phyloP scores from a whole-genome alignment of 1,140 invertebrate species.

The Melanaphis sacchari region DNA sequence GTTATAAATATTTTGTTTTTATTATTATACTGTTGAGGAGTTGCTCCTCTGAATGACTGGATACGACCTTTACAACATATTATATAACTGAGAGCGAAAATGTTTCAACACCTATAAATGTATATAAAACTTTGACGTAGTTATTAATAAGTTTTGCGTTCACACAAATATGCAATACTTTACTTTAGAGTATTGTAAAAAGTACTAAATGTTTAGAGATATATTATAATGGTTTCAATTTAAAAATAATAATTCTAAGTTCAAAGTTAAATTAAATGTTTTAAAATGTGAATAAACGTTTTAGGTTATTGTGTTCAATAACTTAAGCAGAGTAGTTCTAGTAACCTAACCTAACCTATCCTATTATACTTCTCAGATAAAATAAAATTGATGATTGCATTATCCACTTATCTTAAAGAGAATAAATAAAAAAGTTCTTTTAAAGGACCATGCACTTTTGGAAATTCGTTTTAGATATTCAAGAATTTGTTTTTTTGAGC shows the following conservation, averaged over 20 bases:
- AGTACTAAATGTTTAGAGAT: neutral
- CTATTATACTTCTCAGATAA: neutral
- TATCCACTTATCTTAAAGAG: neutral
- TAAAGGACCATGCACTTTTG: neutral
- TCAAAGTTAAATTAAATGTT: neutral
- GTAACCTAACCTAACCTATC: too few species aligned
- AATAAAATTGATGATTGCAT: neutral
- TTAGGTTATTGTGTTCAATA: neutral
- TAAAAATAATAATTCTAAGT: neutral
- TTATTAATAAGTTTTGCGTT: neutral
- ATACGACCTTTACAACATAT: neutral
- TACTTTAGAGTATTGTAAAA: neutral
- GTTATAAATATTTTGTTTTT: neutral
- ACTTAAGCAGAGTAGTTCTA: neutral
- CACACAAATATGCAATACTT: neutral
- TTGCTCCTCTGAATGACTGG: neutral
- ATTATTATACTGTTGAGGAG: neutral
- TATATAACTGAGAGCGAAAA: neutral
- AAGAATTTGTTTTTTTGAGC: neutral
- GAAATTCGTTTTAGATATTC: neutral
- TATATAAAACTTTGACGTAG: neutral
- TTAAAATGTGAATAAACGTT: neutral
- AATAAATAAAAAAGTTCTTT: neutral
- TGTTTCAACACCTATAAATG: neutral
- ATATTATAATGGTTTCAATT: neutral